Percentiles rank a stretch among this genome's conserved stretches.
Conservation (phyloP, 2,888 invertebrate genomes). For the Poecilus cupreus region DNA sequence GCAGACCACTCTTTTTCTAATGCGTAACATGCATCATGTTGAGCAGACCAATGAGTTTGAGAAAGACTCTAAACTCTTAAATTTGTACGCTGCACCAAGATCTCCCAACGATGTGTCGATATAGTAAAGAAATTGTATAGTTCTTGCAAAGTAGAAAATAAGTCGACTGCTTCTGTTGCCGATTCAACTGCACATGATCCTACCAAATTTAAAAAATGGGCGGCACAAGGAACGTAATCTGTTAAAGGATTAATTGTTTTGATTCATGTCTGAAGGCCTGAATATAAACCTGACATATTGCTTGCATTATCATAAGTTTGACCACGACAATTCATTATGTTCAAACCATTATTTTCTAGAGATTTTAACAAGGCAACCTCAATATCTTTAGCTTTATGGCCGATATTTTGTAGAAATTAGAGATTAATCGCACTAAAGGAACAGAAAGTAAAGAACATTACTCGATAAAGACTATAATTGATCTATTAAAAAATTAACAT, state of each 20-base stretch:
- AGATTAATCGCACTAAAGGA: no score
- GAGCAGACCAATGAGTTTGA: no score
- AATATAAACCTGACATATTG: conserved; percentile 55
- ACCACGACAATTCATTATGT: conserved; percentile 53
- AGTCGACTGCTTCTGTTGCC: background rate
- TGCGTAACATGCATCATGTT: no score
- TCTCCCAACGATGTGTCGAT: conserved; percentile 50
- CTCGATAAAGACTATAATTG: no score
- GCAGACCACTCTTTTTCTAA: conserved; percentile 61
- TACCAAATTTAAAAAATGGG: conserved; percentile 43
- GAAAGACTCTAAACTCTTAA: conserved; percentile 2
- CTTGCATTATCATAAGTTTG: conserved; percentile 58
- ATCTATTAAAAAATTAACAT: no score
- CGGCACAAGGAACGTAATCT: conserved; percentile 58
- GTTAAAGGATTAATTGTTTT: conserved; percentile 45
- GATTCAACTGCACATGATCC: background rate
- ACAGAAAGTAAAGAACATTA: no score
- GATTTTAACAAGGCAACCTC: background rate
- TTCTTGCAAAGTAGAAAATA: background rate
- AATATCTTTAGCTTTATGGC: conserved; percentile 1
- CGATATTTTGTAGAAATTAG: no score
- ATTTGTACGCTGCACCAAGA: conserved; percentile 51
- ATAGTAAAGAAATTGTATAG: background rate
- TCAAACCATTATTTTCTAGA: conserved; percentile 45
- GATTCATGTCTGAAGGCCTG: conserved; percentile 46